These are phyloP conservation scores for Antheraea pernyi DNA, from an alignment of 1,140 invertebrate species.

Conservation along the genomic window DNA sequence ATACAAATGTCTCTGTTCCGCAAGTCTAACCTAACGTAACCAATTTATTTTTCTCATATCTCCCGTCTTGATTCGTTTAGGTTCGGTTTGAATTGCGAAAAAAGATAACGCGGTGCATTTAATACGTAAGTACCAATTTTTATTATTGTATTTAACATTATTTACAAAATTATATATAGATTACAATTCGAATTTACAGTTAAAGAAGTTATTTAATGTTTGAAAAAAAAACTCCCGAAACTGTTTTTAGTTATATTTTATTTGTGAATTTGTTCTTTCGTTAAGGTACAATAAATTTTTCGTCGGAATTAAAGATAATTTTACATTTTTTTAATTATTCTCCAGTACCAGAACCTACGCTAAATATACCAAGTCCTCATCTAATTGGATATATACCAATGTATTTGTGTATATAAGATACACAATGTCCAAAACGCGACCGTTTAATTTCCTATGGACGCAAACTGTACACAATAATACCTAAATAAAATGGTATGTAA, in stretches of 20 bases:
- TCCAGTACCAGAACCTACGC: not conserved
- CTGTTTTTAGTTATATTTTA: constrained; percentile 52
- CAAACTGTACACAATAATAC: constrained; percentile 56
- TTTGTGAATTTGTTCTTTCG: constrained; percentile 63
- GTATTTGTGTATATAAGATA: constrained; percentile 29
- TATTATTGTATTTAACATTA: too few species aligned
- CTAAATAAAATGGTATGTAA: constrained; percentile 55
- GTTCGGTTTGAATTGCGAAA: too few species aligned
- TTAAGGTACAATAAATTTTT: constrained; percentile 67
- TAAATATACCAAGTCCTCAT: not conserved
- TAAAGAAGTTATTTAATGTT: too few species aligned
- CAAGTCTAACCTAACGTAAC: too few species aligned
- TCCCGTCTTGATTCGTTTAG: too few species aligned
- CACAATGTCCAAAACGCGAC: constrained; percentile 50
- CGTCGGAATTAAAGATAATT: constrained; percentile 43
- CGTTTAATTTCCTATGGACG: constrained; percentile 45
- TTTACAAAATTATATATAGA: too few species aligned
- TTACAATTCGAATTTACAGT: too few species aligned
- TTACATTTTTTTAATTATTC: constrained; percentile 64
- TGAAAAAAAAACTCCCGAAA: not conserved
- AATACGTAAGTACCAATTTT: too few species aligned
- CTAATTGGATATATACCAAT: constrained; percentile 19
- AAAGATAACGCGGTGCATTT: too few species aligned
- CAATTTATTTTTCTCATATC: too few species aligned
- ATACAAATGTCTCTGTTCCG: too few species aligned